Base-by-base conservation (phyloP, 2,113 vertebrate species). In the Furnarius figulus region DNA sequence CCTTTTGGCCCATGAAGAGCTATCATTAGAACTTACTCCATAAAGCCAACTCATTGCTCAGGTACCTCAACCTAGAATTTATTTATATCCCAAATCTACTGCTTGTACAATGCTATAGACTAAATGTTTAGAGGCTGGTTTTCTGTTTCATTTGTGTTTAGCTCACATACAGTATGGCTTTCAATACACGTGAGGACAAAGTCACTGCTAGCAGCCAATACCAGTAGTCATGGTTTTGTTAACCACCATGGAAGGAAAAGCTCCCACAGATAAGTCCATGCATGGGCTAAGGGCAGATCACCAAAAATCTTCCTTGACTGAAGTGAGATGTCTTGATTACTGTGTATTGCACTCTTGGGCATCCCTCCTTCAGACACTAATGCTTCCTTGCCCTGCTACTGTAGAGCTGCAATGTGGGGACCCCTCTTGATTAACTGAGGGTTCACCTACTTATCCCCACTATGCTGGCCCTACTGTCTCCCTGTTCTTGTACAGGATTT, bases 401-500 rank as follows among this genome's bases (percentile, higher is more conserved):
- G n/a, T 40, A 37, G 14, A 44, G 17, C 24, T 5, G 7, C 21
- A 56, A 33, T 0, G 0, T 14, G 35, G 30, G 31, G 28, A 80
- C 10, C 5, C 1, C 6, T 44, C 33, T 63, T 12, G 37, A 5
- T 22, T 50, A 44, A 8, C 27, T 4, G 16, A 42, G 11, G 8
- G 5, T 44, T 89, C 21, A 22, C 3, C 23, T 22, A 1, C 12
- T 67, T 47, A 55, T 10, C 10, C 19, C 33, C 39, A 5, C 18
- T 63, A 56, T n/a, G 33, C 21, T 35, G 53, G 8, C 10, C 35
- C 53, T n/a, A 2, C 15, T 8, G 12, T 24, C 2, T 55, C 23
- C 18, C 8, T 14, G 0, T 39, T 28, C 8, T 10, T 62, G 14
- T 6, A 12, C 1, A 4, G 33, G 30, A 28, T n/a, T 56, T 66